phyloP scores from a whole-genome alignment of 2,113 vertebrate species.

The Dasyprocta punctata region DNA sequence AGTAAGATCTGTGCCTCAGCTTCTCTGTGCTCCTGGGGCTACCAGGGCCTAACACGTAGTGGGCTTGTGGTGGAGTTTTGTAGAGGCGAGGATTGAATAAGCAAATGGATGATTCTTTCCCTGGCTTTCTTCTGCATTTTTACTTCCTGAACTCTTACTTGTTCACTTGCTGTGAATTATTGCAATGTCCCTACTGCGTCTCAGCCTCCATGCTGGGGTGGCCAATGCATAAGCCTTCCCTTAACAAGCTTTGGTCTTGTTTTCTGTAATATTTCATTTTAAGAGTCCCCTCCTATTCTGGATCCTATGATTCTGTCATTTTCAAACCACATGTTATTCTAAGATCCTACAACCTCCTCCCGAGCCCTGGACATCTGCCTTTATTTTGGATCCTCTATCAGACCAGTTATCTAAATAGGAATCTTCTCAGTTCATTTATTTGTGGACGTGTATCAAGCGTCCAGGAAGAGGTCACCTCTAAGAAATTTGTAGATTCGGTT shows the following conservation, averaged over 20 bases:
- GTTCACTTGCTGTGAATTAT: neutral
- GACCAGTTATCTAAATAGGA: slow-evolving; percentile 76
- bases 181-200: neutral
- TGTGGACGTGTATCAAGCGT: slow-evolving; percentile 71
- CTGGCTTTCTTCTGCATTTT: neutral
- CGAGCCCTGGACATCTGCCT: slow-evolving; percentile 75
- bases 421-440: slow-evolving; percentile 81
- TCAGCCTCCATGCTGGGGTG: neutral
- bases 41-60: neutral
- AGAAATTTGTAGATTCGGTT: slow-evolving; percentile 83
- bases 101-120: neutral
- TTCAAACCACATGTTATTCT: slow-evolving; percentile 53
- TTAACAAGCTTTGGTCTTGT: neutral
- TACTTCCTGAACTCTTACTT: neutral
- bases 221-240: neutral
- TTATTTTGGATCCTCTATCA: slow-evolving; percentile 65
- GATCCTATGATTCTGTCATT: neutral
- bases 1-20: neutral
- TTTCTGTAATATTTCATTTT: neutral
- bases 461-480: slow-evolving; percentile 78
- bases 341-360: slow-evolving; percentile 25
- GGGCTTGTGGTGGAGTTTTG: neutral
- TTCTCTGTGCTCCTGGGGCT: rapidly evolving
- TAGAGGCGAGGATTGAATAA: neutral
- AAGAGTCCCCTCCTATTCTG: neutral